Base-by-base conservation (phyloP, 2,888 invertebrate genomes). In the Elysia crispata region DNA sequence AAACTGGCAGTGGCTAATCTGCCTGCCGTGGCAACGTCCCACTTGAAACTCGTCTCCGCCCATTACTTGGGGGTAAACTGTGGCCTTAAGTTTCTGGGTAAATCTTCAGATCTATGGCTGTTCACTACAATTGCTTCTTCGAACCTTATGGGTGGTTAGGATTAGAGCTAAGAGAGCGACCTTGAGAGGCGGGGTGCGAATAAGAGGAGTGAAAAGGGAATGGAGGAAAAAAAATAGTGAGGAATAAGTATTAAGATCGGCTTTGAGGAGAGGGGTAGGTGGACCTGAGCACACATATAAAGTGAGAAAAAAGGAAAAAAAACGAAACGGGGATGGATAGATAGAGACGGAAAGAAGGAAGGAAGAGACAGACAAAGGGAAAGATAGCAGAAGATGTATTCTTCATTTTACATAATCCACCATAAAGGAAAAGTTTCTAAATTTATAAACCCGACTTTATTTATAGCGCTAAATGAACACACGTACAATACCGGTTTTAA, bases 21-120 rank as follows among this genome's bases (percentile, higher is more conserved):
- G 33, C 33, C 66, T 18, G 25, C 66, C 5, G 25, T 25, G 18
- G 18, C 18, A 25, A 28, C 66, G 30, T 11, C 30, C 67, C 20
- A 25, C 67, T 30, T 30, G 6, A 31, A 31, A 30, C 33, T 67
- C 67, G 30, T 67, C 67, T 67, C 33, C 67, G 30, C 33, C 67
- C 41, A 6, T 41, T 41, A 41, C 5, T 41, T 41, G 5, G 41
- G 11, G 3, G 11, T 41, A 41, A 41, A 41, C 41, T 41, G 3
- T 41, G 41, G 41, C 41, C 41, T 41, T 41, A 41, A 41, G 41
- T 41, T 11, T 41, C 3, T 41, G 41, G 41, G 41, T 11, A 11
- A 11, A 41, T 41, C 41, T 41, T 3, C 11, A 41, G 41, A 41
- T 41, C 41, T 67, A 31, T 33, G 5, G n/a, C 67, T 67, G 0